A percentile compares a stretch with the other conserved stretches of the same genome.
Evolutionary conservation across 2,797 vertebrate species (phyloP).

Genomic region (Pangasius djambal): DNA sequence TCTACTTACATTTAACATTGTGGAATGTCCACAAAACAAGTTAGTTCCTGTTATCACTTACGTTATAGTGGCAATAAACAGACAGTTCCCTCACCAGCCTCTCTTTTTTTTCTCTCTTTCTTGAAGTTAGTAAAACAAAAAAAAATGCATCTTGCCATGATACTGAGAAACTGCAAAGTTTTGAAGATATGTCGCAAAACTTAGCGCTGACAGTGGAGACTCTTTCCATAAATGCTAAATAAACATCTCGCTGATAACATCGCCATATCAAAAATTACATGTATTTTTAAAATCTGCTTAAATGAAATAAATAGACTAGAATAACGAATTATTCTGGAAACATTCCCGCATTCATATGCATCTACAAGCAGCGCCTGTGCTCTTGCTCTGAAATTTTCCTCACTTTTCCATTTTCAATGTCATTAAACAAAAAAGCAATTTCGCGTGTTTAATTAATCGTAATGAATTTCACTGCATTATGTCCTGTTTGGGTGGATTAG

Average conservation of each 20-base stretch:
- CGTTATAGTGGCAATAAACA: not conserved
- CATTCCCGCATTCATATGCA: not conserved
- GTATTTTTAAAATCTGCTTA: not conserved
- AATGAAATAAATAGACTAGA: not conserved
- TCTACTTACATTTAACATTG: not conserved
- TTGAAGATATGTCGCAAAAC: not conserved
- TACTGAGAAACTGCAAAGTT: not conserved
- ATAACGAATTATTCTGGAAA: constrained; percentile 8
- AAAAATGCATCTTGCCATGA: not conserved
- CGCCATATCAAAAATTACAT: not conserved
- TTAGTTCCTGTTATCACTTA: not conserved
- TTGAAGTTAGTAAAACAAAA: not conserved
- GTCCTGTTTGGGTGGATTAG: constrained; percentile 55
- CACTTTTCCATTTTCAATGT: constrained; percentile 58
- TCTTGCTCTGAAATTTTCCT: constrained; percentile 46
- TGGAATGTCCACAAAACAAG: not conserved
- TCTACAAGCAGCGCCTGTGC: constrained; percentile 18
- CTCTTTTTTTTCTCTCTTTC: no score
- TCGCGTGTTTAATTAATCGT: constrained; percentile 58
- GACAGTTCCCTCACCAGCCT: not conserved
- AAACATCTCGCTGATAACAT: not conserved
- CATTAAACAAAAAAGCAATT: constrained; percentile 58
- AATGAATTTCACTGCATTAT: constrained; percentile 54
- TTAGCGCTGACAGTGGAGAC: not conserved
- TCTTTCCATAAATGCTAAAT: not conserved